These are phyloP conservation scores for Apteryx owenii DNA, from an alignment of 2,113 vertebrate species.

Conservation along the genomic window DNA sequence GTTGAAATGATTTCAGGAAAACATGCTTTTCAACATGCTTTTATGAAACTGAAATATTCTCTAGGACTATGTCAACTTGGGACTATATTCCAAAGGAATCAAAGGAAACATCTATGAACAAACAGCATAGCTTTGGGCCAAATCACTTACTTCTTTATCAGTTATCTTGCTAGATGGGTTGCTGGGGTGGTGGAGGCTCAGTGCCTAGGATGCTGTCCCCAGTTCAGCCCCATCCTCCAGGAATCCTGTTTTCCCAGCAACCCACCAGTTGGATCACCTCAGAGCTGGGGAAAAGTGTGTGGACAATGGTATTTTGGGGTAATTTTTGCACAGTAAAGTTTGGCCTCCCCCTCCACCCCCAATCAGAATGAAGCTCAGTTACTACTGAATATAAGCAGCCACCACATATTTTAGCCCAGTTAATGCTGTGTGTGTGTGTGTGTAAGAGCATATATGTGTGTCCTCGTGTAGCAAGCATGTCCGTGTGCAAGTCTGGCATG, in stretches of 20 bases:
- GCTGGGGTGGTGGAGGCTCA: not conserved
- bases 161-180: not conserved
- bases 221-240: not conserved
- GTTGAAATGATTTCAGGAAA: not conserved
- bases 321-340: not conserved
- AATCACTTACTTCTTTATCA: not conserved
- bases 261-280: not conserved
- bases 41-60: not conserved
- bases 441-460: not conserved
- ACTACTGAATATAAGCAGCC: not conserved
- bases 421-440: not conserved
- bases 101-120: not conserved
- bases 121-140: not conserved
- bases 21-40: not conserved
- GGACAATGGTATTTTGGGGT: not conserved
- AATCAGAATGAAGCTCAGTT: not conserved
- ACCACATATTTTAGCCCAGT: not conserved
- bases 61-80: not conserved
- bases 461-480: not conserved
- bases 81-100: not conserved
- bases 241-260: not conserved
- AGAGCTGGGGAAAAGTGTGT: not conserved
- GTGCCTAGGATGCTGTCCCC: not conserved
- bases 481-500: not conserved
- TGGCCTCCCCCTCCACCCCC: not conserved